Evolutionary conservation across 2,888 invertebrate genomes (phyloP).

Genomic region (Tachina grossa): DNA sequence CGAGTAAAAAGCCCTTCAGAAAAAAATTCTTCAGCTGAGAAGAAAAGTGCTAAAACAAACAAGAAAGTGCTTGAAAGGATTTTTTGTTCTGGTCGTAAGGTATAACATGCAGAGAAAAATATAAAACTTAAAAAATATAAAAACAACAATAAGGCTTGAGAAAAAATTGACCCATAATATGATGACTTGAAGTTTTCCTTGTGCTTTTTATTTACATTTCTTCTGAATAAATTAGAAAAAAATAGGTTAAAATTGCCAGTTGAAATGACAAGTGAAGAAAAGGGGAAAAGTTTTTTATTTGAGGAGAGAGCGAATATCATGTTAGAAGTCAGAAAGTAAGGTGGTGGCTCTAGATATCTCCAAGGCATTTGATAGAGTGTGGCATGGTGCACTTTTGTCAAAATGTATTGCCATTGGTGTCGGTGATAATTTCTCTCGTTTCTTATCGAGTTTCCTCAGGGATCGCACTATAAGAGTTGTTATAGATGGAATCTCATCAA

Average conservation of each 20-base stretch:
- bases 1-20: slow-evolving; percentile 32
- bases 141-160: slow-evolving; percentile 1
- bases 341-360: no score
- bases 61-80: slow-evolving; percentile 26
- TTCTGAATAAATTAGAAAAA: background rate
- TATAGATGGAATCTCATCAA: no score
- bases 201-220: background rate
- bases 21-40: slow-evolving; percentile 38
- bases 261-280: background rate
- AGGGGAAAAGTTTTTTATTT: background rate
- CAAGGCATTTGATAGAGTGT: no score
- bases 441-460: no score
- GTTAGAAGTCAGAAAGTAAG: background rate
- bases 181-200: slow-evolving; percentile 27
- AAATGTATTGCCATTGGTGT: no score
- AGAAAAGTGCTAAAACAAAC: slow-evolving; percentile 19
- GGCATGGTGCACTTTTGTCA: no score
- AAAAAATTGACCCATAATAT: slow-evolving; percentile 42
- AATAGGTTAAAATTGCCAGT: background rate
- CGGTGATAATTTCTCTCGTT: no score
- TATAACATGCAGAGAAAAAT: background rate
- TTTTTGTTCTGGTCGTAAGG: slow-evolving; percentile 6
- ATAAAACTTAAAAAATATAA: slow-evolving; percentile 26
- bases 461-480: no score
- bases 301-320: slow-evolving; percentile 6